A percentile compares a stretch with the other conserved stretches of the same genome.
These are phyloP conservation scores for Heliornis fulica DNA, from an alignment of 2,113 vertebrate species.

Conservation along the genomic window DNA sequence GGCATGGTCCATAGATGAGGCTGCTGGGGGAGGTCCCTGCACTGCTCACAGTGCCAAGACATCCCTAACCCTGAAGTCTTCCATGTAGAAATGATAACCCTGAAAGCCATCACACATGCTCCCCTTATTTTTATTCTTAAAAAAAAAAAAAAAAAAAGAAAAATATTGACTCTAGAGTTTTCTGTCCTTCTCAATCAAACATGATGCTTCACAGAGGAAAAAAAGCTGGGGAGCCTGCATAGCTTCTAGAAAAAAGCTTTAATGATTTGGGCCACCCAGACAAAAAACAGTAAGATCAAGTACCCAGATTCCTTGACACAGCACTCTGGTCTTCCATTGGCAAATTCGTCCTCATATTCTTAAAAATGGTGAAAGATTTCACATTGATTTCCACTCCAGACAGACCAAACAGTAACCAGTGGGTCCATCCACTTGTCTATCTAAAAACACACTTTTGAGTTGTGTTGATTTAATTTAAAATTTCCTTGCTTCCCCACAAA, in stretches of 20 bases:
- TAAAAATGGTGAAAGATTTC: neutral
- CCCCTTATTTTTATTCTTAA: no score
- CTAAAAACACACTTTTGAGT: neutral
- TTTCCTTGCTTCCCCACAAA: neutral
- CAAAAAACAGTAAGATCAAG: neutral
- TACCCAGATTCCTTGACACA: neutral
- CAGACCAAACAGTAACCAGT: neutral
- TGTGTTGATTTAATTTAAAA: neutral
- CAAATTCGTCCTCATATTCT: neutral
- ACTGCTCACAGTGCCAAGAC: neutral
- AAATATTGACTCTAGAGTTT: neutral
- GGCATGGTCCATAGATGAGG: no score
- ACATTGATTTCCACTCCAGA: neutral
- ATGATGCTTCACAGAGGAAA: fast-evolving
- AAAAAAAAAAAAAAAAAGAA: no score
- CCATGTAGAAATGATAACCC: neutral
- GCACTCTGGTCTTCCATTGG: neutral
- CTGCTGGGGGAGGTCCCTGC: neutral
- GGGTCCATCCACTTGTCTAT: neutral
- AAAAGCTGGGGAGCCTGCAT: neutral
- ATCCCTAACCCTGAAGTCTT: neutral
- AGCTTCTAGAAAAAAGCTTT: neutral
- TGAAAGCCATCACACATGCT: fast-evolving
- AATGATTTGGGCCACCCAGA: neutral
- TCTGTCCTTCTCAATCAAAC: neutral